Conservation (phyloP, 1,140 invertebrate genomes). For the Zeugodacus cucurbitae region DNA sequence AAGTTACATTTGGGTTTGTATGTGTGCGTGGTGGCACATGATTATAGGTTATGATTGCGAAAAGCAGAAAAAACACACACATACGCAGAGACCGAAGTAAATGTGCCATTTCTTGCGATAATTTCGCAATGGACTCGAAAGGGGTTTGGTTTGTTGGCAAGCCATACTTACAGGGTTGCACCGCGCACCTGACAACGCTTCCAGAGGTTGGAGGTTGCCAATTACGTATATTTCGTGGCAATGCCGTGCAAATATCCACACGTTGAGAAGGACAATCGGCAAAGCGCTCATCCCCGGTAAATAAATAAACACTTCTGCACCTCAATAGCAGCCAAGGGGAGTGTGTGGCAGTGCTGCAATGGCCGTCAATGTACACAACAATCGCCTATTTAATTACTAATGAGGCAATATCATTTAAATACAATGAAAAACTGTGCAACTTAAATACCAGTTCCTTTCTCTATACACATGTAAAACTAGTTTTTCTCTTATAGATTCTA, state of each 20-base stretch:
- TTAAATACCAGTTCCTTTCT: not conserved
- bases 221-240: not conserved
- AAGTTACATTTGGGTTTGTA: not conserved
- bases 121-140: constrained; percentile 4
- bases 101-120: constrained; percentile 20
- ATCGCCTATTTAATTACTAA: not conserved
- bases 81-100: not conserved
- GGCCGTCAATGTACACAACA: not conserved
- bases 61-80: not conserved
- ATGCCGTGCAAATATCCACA: not conserved
- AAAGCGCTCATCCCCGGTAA: not conserved
- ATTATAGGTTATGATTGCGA: constrained; percentile 22
- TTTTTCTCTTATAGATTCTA: no score
- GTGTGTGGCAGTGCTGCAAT: not conserved
- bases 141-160: not conserved
- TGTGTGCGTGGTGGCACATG: not conserved
- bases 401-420: not conserved
- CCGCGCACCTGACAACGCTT: not conserved
- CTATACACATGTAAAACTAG: no score
- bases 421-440: not conserved
- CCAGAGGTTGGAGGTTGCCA: not conserved
- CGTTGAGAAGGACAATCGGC: not conserved
- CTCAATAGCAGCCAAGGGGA: not conserved
- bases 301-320: not conserved
- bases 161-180: not conserved